Base-by-base conservation (phyloP, 2,797 vertebrate species). In the Taeniopygia guttata region DNA sequence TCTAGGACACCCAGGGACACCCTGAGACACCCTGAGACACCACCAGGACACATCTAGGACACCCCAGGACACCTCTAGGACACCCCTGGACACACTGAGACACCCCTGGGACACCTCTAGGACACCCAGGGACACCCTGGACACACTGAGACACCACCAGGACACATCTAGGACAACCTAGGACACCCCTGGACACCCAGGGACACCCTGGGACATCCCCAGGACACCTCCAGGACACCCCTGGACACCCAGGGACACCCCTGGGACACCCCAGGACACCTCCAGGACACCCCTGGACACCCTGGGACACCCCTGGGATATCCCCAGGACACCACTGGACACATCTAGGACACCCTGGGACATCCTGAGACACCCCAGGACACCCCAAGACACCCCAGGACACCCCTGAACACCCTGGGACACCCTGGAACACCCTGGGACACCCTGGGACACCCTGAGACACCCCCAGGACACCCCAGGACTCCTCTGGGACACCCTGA, bases 171-270 rank as follows among this genome's bases (percentile, higher is more conserved):
- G 58, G 36, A 38, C 16, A 59, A 6, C 12, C n/a, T n/a, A n/a
- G n/a, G 22, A 18, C 32, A n/a, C 6, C 12, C 4, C 0, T 16
- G 13, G 26, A 67, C 45, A 36, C 16, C 15, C 38, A 2, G 22
- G 18, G 32, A 46, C 43, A 64, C 11, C 11, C 6, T 5, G 7
- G 2, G 20, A 43, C 29, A 63, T 3, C 13, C 18, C n/a, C n/a
- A n/a, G n/a, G n/a, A n/a, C n/a, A n/a, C n/a, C n/a, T n/a, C 13
- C 1, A 3, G 10, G 34, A 25, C 23, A 58, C 54, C 3, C 16
- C 7, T 3, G 10, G 34, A 17, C 16, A 58, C 54, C 3, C 10
- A 5, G 1, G 54, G n/a, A 56, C 55, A 11, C 23, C 32, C 32
- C n/a, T 3, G 20, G 8, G 32, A 22, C 32, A 55, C 9, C 20